phyloP scores from a whole-genome alignment of 2,113 vertebrate species.

The Shinisaurus crocodilurus region DNA sequence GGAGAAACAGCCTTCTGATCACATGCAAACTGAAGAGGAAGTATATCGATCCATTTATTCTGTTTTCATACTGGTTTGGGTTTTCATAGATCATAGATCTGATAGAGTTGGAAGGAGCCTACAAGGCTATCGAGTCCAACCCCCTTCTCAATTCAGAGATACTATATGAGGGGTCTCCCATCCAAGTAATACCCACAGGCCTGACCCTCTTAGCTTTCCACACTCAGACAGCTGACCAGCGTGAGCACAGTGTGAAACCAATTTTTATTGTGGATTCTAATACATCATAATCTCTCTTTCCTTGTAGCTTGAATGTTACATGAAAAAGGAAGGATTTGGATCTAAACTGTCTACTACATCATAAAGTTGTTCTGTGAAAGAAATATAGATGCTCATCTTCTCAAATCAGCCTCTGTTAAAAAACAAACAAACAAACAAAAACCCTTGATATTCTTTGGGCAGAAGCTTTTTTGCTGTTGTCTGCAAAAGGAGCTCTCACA shows the following conservation, averaged over 20 bases:
- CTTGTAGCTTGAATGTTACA: neutral
- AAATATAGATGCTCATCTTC: conserved; percentile 25
- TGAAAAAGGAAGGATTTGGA: conserved; percentile 9
- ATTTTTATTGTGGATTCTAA: neutral
- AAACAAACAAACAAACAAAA: conserved; percentile 33
- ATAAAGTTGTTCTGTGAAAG: neutral
- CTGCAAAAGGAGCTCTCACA: conserved; percentile 44
- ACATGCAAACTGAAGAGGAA: neutral
- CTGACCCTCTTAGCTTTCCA: no score
- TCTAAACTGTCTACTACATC: conserved; percentile 27
- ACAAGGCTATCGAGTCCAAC: no score
- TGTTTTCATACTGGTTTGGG: neutral
- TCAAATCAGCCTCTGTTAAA: conserved; percentile 13
- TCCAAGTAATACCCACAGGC: no score
- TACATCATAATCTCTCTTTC: neutral
- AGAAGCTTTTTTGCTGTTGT: conserved; percentile 54
- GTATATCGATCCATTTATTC: neutral
- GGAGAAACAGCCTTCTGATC: neutral
- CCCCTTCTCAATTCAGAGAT: no score
- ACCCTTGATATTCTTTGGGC: conserved; percentile 18
- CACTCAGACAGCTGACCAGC: no score
- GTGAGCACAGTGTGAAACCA: accelerated
- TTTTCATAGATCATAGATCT: no score
- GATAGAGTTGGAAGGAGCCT: no score
- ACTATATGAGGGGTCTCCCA: no score